Base-by-base conservation (phyloP, 2,888 invertebrate species). In the Augiades crinisus region DNA sequence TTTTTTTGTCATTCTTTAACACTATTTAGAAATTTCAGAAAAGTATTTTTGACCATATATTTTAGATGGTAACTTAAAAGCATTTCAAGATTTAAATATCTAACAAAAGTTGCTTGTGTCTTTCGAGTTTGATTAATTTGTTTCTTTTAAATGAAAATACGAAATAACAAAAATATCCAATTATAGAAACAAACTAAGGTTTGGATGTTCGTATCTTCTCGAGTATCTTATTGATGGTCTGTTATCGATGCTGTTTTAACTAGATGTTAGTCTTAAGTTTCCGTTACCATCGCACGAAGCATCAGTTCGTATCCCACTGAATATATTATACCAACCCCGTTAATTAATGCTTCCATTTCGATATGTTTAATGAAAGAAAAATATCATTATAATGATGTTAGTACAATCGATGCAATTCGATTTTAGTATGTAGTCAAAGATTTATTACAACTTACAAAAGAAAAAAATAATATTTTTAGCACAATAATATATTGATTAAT, bases 401-500 rank as follows among this genome's bases (percentile, higher is more conserved):
- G 84, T 85, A 87, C 84, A 87, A 86, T 82, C 74, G 62, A 72
- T 67, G 77, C 78, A 78, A 70, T 62, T 70, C 58, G 55, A 59
- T 63, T 60, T 67, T 70, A 70, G 70, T 58, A 53, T 44, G 36
- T 77, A 76, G 70, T 64, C 55, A 64, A 68, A 68, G 49, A 58
- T 69, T 68, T 73, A 72, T 72, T 58, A n/a, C 56, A 50, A 60
- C 44, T 56, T 65, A 59, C 62, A 59, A 55, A 55, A 37, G 19
- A 31, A 44, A 55, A 60, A 63, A 45, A 22, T 40, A 45, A 61
- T 61, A 64, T 68, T 68, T 64, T 60, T 73, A 79, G 78, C 77
- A 77, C 76, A 78, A 75, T 72, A 66, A 65, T 46, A 46, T 33
- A 34, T 24, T 30, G 30, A n/a, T 34, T 27, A 37, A 44, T 64